phyloP scores from a whole-genome alignment of 2,888 invertebrate genomes.

The Caenorhabditis sp. region DNA sequence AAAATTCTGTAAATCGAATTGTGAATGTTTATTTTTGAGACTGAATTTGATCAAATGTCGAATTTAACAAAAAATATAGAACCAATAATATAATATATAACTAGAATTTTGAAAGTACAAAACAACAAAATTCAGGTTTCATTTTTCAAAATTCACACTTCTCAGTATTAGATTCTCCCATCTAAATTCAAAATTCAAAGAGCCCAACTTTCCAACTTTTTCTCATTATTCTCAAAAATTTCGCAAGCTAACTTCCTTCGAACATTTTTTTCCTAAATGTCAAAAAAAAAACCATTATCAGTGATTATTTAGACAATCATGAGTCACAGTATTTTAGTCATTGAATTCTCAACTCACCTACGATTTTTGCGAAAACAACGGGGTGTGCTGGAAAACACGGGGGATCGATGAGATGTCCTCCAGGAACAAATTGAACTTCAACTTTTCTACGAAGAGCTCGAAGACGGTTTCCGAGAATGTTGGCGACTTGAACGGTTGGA shows the following conservation, averaged over 20 bases:
- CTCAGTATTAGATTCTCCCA: too few relatives aligned
- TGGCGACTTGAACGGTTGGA: slow-evolving; percentile 11
- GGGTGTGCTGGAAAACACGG: slow-evolving; percentile 36
- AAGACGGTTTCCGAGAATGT: neutral
- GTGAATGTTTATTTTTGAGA: too few relatives aligned
- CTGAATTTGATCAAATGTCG: too few relatives aligned
- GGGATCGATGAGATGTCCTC: slow-evolving; percentile 35
- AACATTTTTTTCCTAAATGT: neutral
- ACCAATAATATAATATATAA: too few relatives aligned
- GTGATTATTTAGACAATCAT: neutral
- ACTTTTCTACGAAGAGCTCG: slow-evolving; percentile 12
- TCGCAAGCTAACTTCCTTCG: neutral
- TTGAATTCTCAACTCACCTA: slow-evolving; percentile 7
- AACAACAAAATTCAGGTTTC: too few relatives aligned
- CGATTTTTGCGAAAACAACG: slow-evolving; percentile 17
- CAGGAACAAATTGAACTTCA: slow-evolving; percentile 22
- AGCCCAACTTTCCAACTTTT: too few relatives aligned
- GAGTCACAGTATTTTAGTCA: neutral
- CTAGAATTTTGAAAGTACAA: too few relatives aligned
- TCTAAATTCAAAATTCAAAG: too few relatives aligned
- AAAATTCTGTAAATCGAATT: too few relatives aligned
- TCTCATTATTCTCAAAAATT: neutral
- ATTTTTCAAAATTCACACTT: too few relatives aligned
- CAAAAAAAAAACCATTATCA: neutral
- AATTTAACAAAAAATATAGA: too few relatives aligned